Conservation (phyloP, 2,888 invertebrate species). For the Rutpela maculata region DNA sequence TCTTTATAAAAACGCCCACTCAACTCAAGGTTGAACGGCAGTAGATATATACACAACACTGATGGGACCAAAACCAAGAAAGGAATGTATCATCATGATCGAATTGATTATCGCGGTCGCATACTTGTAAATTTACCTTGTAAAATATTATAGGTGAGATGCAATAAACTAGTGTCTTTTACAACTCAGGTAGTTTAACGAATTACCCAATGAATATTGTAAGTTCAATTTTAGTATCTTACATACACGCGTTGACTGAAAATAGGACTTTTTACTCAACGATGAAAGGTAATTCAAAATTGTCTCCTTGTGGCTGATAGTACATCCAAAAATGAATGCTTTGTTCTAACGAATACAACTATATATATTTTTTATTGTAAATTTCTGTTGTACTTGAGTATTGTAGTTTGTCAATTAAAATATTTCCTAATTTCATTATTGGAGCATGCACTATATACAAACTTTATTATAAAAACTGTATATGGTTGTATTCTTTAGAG, state of each 20-base stretch:
- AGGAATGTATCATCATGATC: conserved; percentile 40
- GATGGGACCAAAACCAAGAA: conserved; percentile 44
- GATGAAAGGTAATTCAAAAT: too few relatives aligned
- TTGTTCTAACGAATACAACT: too few relatives aligned
- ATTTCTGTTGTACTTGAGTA: too few relatives aligned
- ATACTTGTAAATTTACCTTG: conserved; percentile 16
- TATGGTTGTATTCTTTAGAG: too few relatives aligned
- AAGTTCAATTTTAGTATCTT: not conserved
- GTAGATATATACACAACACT: conserved; percentile 31
- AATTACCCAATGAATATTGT: not conserved
- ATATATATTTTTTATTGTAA: too few relatives aligned
- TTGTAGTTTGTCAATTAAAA: too few relatives aligned
- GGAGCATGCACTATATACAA: too few relatives aligned
- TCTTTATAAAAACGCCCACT: conserved; percentile 66
- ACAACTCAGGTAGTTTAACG: not conserved
- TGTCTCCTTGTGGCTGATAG: too few relatives aligned
- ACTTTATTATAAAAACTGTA: too few relatives aligned
- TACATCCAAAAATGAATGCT: too few relatives aligned
- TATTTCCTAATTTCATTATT: too few relatives aligned
- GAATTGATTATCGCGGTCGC: conserved; percentile 37
- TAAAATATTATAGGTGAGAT: conserved; percentile 23
- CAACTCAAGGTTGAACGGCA: conserved; percentile 58
- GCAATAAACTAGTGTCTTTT: conserved; percentile 14
- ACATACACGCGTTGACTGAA: not conserved
- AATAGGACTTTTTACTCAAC: too few relatives aligned